These are phyloP conservation scores for Andinoacara biseriatus DNA, from an alignment of 2,113 vertebrate genomes.

Conservation along the genomic window DNA sequence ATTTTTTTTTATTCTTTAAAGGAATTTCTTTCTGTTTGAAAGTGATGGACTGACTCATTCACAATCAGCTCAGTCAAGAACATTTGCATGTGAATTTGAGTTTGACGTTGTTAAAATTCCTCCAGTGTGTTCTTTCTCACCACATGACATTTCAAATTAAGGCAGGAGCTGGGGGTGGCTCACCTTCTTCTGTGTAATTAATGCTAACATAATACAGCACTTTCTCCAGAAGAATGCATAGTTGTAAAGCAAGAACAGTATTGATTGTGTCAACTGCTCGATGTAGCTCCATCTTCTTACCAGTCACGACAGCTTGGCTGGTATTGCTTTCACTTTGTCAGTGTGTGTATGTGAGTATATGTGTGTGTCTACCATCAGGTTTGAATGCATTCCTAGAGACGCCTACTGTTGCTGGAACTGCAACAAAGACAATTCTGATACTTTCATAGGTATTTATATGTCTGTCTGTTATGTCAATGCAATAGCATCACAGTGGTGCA, in stretches of 20 bases:
- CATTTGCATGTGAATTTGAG: not conserved
- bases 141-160: constrained; percentile 26
- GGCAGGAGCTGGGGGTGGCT: constrained; percentile 16
- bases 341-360: not conserved
- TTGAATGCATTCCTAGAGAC: not conserved
- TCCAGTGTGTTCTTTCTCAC: not conserved
- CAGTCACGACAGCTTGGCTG: not conserved
- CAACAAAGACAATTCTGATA: not conserved
- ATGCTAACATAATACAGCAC: constrained; percentile 3
- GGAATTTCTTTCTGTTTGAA: not conserved
- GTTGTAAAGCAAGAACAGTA: constrained; percentile 8
- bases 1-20: not conserved
- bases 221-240: constrained; percentile 3
- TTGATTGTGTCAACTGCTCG: constrained; percentile 19
- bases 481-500: not conserved
- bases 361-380: not conserved
- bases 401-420: not conserved
- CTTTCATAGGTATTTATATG: not conserved
- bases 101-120: not conserved
- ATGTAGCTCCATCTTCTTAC: constrained; percentile 14
- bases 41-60: not conserved
- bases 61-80: not conserved
- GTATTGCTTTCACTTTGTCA: not conserved
- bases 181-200: constrained; percentile 21
- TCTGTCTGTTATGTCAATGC: not conserved